Conservation (phyloP, 2,113 vertebrate genomes). For the Callaeas wilsoni region DNA sequence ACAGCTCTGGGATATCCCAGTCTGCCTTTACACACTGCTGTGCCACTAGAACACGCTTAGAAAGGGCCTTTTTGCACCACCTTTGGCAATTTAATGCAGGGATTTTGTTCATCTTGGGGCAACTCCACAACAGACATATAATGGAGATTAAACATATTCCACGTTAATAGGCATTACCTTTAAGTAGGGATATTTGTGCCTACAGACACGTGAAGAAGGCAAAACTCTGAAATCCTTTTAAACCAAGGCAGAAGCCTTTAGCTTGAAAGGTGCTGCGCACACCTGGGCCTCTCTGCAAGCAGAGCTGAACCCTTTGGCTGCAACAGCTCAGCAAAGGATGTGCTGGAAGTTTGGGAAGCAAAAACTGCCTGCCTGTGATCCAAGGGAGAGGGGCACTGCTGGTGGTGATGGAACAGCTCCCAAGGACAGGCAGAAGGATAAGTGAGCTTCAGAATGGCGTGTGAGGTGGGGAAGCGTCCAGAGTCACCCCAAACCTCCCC, state of each 20-base stretch:
- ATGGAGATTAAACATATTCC: background rate
- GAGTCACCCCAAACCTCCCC: background rate
- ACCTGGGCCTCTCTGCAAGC: background rate
- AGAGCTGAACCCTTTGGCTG: background rate
- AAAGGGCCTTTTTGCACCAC: background rate
- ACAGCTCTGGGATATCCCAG: background rate
- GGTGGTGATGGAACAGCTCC: background rate
- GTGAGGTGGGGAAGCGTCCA: background rate
- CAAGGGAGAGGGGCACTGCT: background rate
- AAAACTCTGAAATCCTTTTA: background rate
- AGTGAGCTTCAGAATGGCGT: accelerated
- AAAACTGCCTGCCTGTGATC: background rate
- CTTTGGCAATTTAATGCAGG: accelerated
- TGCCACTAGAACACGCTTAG: background rate
- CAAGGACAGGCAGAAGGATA: background rate
- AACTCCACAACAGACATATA: accelerated
- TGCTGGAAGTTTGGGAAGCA: background rate
- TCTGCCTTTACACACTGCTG: accelerated
- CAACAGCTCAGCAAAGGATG: background rate
- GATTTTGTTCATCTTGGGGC: background rate
- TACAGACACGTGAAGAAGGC: background rate
- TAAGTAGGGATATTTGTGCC: background rate
- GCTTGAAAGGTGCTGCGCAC: background rate
- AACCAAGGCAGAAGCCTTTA: background rate
- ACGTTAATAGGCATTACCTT: background rate